These are phyloP conservation scores for Amiota communis DNA, from an alignment of 2,888 invertebrate species.

Conservation along the genomic window DNA sequence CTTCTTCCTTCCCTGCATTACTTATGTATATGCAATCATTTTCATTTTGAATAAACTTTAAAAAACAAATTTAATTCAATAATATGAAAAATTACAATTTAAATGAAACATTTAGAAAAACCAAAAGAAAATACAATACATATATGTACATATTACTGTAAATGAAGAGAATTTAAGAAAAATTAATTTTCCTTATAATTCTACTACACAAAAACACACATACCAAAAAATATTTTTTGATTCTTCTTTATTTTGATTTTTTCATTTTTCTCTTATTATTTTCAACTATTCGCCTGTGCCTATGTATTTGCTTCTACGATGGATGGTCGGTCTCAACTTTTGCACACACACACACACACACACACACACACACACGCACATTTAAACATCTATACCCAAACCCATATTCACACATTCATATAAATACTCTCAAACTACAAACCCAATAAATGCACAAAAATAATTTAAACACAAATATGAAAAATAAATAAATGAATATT, in stretches of 20 bases:
- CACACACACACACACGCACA: slow-evolving; percentile 42
- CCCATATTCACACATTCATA: too few relatives aligned
- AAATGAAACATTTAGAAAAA: too few relatives aligned
- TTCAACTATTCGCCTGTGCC: slow-evolving; percentile 72
- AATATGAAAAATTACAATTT: too few relatives aligned
- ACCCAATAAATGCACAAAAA: slow-evolving; percentile 20
- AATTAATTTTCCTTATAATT: too few relatives aligned
- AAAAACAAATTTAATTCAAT: too few relatives aligned
- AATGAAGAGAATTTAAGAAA: too few relatives aligned
- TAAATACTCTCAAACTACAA: slow-evolving; percentile 36
- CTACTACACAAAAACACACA: neutral
- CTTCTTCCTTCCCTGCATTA: too few relatives aligned
- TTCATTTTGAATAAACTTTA: too few relatives aligned
- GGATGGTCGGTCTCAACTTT: slow-evolving; percentile 69
- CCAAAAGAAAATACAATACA: too few relatives aligned
- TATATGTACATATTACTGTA: too few relatives aligned
- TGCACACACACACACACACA: slow-evolving; percentile 23
- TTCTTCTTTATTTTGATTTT: slow-evolving; percentile 47
- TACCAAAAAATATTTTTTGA: slow-evolving; percentile 4
- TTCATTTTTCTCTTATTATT: slow-evolving; percentile 63
- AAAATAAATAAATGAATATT: slow-evolving; percentile 11
- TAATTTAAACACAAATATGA: slow-evolving; percentile 17
- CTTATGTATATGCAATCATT: too few relatives aligned
- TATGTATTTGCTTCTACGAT: slow-evolving; percentile 70
- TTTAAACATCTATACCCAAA: slow-evolving; percentile 3